Conservation (phyloP, 2,888 invertebrate genomes). For the Campopleginae sp. region DNA sequence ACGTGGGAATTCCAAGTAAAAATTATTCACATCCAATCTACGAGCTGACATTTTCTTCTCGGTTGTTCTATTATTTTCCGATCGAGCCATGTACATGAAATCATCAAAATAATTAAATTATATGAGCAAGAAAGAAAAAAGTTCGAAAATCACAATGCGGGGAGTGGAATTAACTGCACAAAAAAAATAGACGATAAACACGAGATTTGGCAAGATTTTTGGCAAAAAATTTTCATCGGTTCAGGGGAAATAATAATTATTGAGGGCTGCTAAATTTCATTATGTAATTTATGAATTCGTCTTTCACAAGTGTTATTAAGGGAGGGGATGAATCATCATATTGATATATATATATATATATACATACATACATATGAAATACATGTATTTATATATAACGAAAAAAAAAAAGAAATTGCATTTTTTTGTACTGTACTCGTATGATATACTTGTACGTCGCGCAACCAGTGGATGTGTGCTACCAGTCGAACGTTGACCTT, state of each 20-base stretch:
- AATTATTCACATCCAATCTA: background rate
- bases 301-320: background rate
- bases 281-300: background rate
- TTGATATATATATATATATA: constrained; percentile 33
- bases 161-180: background rate
- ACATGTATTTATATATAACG: constrained; percentile 28
- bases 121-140: background rate
- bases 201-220: background rate
- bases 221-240: background rate
- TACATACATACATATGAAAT: constrained; percentile 25
- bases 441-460: constrained; percentile 75
- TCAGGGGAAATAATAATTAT: background rate
- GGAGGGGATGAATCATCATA: too few species aligned
- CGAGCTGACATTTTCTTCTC: background rate
- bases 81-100: background rate
- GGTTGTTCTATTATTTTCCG: background rate
- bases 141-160: background rate
- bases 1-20: constrained; percentile 2
- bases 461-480: constrained; percentile 80
- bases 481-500: constrained; percentile 79
- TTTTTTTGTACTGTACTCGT: constrained; percentile 79
- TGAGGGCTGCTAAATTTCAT: background rate
- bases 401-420: constrained; percentile 76
- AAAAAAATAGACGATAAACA: background rate
- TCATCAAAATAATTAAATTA: background rate